Evolutionary conservation across 2,113 vertebrate species (phyloP), one percentile per base, ranked within the genome.

Genomic region (Galeopterus variegatus): DNA sequence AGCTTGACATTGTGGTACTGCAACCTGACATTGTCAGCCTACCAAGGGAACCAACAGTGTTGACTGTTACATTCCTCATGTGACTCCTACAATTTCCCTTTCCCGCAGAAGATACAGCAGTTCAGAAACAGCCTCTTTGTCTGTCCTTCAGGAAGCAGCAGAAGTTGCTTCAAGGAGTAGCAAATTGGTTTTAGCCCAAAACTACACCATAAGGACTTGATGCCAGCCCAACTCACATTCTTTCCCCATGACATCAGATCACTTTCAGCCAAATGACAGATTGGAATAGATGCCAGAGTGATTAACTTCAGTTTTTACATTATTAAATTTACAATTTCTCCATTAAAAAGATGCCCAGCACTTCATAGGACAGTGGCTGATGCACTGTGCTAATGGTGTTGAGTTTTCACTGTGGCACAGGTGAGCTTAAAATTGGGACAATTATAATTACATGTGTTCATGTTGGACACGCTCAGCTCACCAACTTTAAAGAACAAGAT

Each of bases 221-320:
- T 36, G 50, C 15, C 69, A 36, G 60, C 73, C 75, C 52, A 45
- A 48, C 19, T 11, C 12, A 4, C 19, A 28, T 94, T 80, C 52
- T 77, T 85, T 72, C 70, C 94, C 54, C 64, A 15, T 48, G 50
- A 88, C 56, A 96, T 36, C 88, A 24, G 50, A 73, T 84, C 28
- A 82, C 69, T 80, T 70, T 64, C 33, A 52, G 62, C n/a, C 80
- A 87, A 76, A 67, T n/a, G 80, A 95, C 73, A 86, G 73, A 12
- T 4, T 13, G 28, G 50, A 52, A 52, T 41, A 90, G 75, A 52
- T 4, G 4, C 54, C 70, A 67, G 41, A 17, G 18, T 56, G 69
- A 84, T 24, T 50, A 52, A 92, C 36, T 80, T 80, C 17, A 18
- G 28, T 24, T 26, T 90, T 90, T 72, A 36, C 62, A 41, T 73